Evolutionary conservation across 2,888 invertebrate species (phyloP).

Genomic region (Nemotelus nigrinus): DNA sequence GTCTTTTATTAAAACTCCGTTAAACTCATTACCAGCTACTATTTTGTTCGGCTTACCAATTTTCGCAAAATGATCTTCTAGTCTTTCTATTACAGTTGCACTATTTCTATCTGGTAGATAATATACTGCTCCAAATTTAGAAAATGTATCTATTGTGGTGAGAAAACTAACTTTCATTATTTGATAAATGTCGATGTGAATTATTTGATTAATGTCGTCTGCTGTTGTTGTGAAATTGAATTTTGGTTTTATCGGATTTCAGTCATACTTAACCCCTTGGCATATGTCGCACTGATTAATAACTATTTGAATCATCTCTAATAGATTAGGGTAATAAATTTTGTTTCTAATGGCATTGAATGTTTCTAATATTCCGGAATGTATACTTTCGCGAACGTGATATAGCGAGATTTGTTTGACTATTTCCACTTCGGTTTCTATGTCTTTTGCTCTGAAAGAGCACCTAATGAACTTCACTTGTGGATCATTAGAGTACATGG

Average conservation of each 20-base stretch:
- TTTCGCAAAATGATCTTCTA: slow-evolving; percentile 1
- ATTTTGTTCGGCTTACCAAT: too few relatives aligned
- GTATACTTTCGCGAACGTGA: too few relatives aligned
- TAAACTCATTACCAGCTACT: too few relatives aligned
- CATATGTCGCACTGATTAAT: too few relatives aligned
- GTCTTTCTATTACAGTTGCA: not conserved
- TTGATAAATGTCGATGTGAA: not conserved
- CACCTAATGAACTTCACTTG: too few relatives aligned
- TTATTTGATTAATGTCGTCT: not conserved
- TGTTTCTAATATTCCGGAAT: too few relatives aligned
- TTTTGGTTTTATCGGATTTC: not conserved
- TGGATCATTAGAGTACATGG: too few relatives aligned
- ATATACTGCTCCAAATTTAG: not conserved
- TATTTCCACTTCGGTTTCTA: too few relatives aligned
- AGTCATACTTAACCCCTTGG: too few relatives aligned
- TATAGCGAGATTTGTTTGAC: too few relatives aligned
- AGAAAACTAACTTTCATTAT: not conserved
- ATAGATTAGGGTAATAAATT: not conserved
- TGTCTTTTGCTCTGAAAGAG: too few relatives aligned
- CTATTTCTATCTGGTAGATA: not conserved
- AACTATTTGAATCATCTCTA: not conserved
- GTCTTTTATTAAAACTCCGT: too few relatives aligned
- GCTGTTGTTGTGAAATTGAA: not conserved
- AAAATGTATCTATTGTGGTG: not conserved
- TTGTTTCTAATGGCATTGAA: not conserved